A percentile compares a stretch with the other conserved stretches of the same genome.
Evolutionary conservation across 2,797 vertebrate genomes (phyloP).

Genomic region (Hemibagrus guttatus): DNA sequence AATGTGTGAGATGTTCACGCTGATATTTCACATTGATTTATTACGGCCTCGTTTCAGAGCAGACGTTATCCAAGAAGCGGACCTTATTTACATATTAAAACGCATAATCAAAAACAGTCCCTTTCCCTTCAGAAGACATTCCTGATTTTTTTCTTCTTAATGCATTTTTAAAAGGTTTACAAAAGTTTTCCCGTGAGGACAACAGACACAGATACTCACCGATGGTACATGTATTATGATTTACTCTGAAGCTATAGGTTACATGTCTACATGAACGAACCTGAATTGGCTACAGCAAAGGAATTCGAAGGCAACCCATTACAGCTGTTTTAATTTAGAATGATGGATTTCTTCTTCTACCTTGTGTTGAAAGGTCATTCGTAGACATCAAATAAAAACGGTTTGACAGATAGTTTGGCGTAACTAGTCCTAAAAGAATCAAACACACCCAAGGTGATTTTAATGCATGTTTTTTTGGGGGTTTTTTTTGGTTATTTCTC

Average conservation of each 20-base stretch:
- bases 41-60: constrained; percentile 1
- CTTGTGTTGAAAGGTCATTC: constrained; percentile 45
- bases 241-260: constrained; percentile 15
- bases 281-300: constrained; percentile 13
- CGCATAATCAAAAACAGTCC: not conserved
- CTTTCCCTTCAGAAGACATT: not conserved
- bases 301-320: constrained; percentile 21
- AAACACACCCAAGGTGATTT: constrained; percentile 32
- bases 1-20: constrained; percentile 13
- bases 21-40: constrained; percentile 29
- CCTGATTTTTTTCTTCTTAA: not conserved
- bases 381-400: constrained; percentile 40
- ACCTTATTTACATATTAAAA: constrained; percentile 33
- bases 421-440: constrained; percentile 48
- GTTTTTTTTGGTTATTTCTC: constrained; percentile 16
- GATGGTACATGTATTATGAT: constrained; percentile 27
- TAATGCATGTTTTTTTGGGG: constrained; percentile 32
- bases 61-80: not conserved
- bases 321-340: constrained; percentile 47
- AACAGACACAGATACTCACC: not conserved
- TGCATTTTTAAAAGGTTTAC: not conserved
- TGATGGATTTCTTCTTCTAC: constrained; percentile 42
- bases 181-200: not conserved
- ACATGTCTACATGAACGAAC: constrained; percentile 20
- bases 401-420: constrained; percentile 51